These are phyloP conservation scores for Chlamydotis undulata DNA, from an alignment of 2,113 vertebrate genomes.

Conservation along the genomic window DNA sequence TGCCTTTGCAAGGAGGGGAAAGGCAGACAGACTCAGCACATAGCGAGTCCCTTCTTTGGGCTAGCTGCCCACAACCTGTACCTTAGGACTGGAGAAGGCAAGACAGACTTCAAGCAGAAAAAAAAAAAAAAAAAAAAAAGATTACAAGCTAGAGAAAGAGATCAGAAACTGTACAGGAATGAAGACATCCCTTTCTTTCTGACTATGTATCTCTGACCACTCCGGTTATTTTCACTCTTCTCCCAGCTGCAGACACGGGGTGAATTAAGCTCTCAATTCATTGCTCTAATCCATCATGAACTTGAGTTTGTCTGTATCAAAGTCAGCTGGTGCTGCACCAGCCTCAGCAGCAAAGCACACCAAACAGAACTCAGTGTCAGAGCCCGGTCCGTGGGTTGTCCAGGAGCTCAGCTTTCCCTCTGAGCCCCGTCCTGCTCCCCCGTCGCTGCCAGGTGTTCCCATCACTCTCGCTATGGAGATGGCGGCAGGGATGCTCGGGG, in stretches of 20 bases:
- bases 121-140: neutral
- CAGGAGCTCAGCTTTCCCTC: neutral
- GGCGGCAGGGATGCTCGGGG: neutral
- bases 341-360: neutral
- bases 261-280: neutral
- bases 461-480: neutral
- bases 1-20: neutral
- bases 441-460: neutral
- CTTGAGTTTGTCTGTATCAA: neutral
- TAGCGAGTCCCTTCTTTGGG: accelerated
- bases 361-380: neutral
- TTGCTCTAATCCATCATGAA: neutral
- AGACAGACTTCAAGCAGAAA: neutral
- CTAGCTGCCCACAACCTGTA: neutral
- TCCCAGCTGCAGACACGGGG: neutral
- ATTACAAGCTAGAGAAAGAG: neutral
- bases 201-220: neutral
- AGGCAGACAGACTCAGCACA: neutral
- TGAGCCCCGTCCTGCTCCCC: neutral
- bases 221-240: neutral
- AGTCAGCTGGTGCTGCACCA: neutral
- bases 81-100: neutral
- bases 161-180: neutral
- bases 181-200: neutral
- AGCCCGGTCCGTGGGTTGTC: neutral